Evolutionary conservation across 2,797 vertebrate genomes (phyloP).

Genomic region (Chrysocyon brachyurus): DNA sequence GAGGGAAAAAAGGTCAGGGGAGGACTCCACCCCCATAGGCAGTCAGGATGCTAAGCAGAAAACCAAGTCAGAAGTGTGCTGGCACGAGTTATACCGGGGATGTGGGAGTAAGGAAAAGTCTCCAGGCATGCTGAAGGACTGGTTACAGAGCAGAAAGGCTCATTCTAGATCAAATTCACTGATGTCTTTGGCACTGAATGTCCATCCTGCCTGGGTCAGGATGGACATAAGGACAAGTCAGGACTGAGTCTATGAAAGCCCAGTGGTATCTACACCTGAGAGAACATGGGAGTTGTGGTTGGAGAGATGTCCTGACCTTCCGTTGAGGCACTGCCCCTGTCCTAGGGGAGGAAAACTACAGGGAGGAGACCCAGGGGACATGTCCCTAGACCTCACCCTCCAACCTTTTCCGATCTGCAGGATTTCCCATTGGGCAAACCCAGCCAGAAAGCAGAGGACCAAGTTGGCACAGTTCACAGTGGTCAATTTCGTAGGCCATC

Average conservation of each 20-base stretch:
- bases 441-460: not conserved
- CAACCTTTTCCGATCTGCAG: not conserved
- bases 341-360: not conserved
- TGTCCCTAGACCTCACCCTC: not conserved
- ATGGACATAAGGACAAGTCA: not conserved
- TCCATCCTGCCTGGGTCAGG: conserved; percentile 7
- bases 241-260: not conserved
- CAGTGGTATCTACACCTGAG: not conserved
- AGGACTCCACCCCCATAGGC: not conserved
- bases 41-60: conserved; percentile 47
- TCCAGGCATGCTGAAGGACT: not conserved
- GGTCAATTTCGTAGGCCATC: not conserved
- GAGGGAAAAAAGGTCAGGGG: not conserved
- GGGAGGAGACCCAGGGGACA: not conserved
- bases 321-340: not conserved
- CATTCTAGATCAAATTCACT: not conserved
- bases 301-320: not conserved
- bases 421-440: not conserved
- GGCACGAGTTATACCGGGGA: not conserved
- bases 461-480: not conserved
- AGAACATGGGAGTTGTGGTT: not conserved
- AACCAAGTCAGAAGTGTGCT: not conserved
- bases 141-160: not conserved
- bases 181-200: conserved; percentile 18
- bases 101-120: conserved; percentile 21